These are phyloP conservation scores for Sebastes taczanowskii DNA, from an alignment of 2,797 vertebrate species.

Conservation along the genomic window DNA sequence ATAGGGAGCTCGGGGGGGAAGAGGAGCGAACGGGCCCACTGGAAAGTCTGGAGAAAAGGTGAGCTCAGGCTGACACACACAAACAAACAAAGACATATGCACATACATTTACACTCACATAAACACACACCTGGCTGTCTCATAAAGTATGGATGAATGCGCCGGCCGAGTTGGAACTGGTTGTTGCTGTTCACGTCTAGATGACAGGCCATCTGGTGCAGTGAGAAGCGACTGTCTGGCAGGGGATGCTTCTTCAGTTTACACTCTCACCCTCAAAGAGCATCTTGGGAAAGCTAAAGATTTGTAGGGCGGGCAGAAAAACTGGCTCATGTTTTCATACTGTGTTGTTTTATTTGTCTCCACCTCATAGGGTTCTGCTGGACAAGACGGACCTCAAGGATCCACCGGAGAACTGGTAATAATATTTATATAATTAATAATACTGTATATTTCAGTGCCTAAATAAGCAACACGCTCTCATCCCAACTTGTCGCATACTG, in stretches of 20 bases:
- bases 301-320: conserved; percentile 32
- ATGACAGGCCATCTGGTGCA: conserved; percentile 66
- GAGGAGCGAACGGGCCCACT: conserved; percentile 88
- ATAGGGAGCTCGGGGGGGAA: conserved; percentile 88
- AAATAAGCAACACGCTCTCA: background rate
- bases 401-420: conserved; percentile 87
- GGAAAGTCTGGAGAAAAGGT: conserved; percentile 93
- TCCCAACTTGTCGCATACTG: background rate
- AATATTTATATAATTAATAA: background rate
- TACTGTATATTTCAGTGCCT: background rate
- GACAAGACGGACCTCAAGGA: conserved; percentile 88
- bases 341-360: conserved; percentile 13
- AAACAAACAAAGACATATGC: conserved; percentile 39
- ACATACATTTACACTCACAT: conserved; percentile 29
- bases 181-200: conserved; percentile 48
- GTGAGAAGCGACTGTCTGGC: conserved; percentile 46
- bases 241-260: conserved; percentile 40
- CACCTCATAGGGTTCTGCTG: conserved; percentile 85
- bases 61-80: conserved; percentile 16
- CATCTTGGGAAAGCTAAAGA: conserved; percentile 54
- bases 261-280: conserved; percentile 52
- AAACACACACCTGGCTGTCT: conserved; percentile 62
- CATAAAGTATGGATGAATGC: conserved; percentile 62
- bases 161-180: conserved; percentile 27
- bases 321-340: conserved; percentile 20